These are phyloP conservation scores for Bombylius discolor DNA, from an alignment of 2,888 invertebrate species.

Conservation along the genomic window DNA sequence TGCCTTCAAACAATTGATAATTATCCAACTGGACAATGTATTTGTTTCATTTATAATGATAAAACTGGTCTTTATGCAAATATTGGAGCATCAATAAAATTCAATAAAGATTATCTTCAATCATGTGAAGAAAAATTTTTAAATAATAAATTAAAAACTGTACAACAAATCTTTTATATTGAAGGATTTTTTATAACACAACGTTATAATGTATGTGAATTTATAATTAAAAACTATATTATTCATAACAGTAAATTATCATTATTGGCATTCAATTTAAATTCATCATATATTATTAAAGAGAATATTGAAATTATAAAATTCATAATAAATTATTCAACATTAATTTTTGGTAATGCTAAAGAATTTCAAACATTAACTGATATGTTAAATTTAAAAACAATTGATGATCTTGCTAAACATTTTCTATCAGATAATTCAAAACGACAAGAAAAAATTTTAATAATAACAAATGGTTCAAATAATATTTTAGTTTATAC, in stretches of 20 bases:
- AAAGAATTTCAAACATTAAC: constrained; percentile 40
- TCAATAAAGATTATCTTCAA: constrained; percentile 29
- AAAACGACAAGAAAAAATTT: constrained; percentile 32
- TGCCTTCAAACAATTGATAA: constrained; percentile 26
- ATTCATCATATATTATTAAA: constrained; percentile 41
- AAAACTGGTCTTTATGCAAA: constrained; percentile 41
- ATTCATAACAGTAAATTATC: neutral
- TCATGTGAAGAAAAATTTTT: constrained; percentile 11
- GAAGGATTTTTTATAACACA: constrained; percentile 47
- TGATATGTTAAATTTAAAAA: constrained; percentile 20
- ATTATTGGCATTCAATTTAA: constrained; percentile 41
- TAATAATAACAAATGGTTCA: constrained; percentile 51
- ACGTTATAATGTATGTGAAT: constrained; percentile 35
- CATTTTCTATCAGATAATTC: constrained; percentile 10
- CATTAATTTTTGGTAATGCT: constrained; percentile 44
- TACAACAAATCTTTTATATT: constrained; percentile 37
- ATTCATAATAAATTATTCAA: constrained; percentile 36
- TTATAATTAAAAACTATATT: constrained; percentile 36
- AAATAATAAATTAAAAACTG: constrained; percentile 11
- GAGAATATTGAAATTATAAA: constrained; percentile 32
- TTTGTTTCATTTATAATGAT: constrained; percentile 38
- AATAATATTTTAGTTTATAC: constrained; percentile 40
- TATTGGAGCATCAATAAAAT: constrained; percentile 41
- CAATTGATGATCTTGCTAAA: constrained; percentile 17
- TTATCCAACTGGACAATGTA: constrained; percentile 39